These are phyloP conservation scores for Diabrotica virgifera DNA, from an alignment of 1,140 invertebrate genomes.

Conservation along the genomic window DNA sequence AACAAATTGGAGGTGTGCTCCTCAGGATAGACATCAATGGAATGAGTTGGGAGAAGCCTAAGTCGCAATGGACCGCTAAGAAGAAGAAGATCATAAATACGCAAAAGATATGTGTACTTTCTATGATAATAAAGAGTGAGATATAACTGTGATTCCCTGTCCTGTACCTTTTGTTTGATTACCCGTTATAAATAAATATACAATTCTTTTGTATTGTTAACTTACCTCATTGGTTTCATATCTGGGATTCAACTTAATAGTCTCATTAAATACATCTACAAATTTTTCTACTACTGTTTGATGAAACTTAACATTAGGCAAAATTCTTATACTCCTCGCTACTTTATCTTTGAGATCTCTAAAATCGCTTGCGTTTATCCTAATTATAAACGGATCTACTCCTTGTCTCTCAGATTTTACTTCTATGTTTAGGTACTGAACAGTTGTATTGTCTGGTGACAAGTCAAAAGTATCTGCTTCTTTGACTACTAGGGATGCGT, in stretches of 20 bases:
- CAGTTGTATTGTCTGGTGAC: constrained; percentile 59
- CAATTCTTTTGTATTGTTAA: too few species aligned
- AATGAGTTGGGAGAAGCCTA: too few species aligned
- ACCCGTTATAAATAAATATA: too few species aligned
- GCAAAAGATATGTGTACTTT: too few species aligned
- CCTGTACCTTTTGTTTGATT: too few species aligned
- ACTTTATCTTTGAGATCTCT: constrained; percentile 75
- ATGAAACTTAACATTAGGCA: constrained; percentile 74
- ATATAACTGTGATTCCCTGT: too few species aligned
- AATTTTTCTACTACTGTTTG: constrained; percentile 80
- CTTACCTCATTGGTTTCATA: constrained; percentile 65
- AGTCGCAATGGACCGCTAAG: too few species aligned
- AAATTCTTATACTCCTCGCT: constrained; percentile 67
- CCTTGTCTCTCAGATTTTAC: constrained; percentile 62
- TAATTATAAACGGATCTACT: constrained; percentile 61
- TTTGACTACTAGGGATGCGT: constrained; percentile 70
- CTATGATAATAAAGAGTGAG: too few species aligned
- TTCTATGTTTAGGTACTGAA: constrained; percentile 81
- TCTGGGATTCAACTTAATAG: constrained; percentile 69
- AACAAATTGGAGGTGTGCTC: too few species aligned
- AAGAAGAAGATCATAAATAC: too few species aligned
- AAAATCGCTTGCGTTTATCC: constrained; percentile 76
- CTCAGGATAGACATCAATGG: too few species aligned
- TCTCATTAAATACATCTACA: constrained; percentile 76
- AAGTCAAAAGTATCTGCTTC: constrained; percentile 71